These are phyloP conservation scores for Nomada lathburiana DNA, from an alignment of 2,888 invertebrate genomes.

Conservation along the genomic window DNA sequence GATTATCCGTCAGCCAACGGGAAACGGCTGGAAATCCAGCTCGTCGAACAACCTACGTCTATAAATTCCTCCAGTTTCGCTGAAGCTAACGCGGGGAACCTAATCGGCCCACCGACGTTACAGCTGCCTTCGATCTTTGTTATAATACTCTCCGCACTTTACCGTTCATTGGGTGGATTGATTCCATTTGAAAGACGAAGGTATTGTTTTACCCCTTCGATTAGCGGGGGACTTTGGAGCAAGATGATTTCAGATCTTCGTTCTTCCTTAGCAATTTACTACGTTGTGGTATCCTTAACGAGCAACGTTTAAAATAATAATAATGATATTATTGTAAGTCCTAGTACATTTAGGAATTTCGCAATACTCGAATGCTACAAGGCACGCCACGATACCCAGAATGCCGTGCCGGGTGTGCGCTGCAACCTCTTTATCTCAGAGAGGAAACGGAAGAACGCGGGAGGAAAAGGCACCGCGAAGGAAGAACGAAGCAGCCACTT, in stretches of 20 bases:
- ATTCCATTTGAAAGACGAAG: background rate
- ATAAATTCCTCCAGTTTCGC: slow-evolving; percentile 51
- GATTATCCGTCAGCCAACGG: slow-evolving; percentile 64
- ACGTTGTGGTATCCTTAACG: too few relatives aligned
- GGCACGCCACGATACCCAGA: too few relatives aligned
- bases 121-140: slow-evolving; percentile 15
- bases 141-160: background rate
- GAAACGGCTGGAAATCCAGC: slow-evolving; percentile 46
- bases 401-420: background rate
- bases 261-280: too few relatives aligned
- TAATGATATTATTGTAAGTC: too few relatives aligned
- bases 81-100: slow-evolving; percentile 47
- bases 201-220: background rate
- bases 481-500: slow-evolving; percentile 63
- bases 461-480: slow-evolving; percentile 47
- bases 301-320: too few relatives aligned
- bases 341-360: too few relatives aligned
- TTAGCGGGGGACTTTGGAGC: too few relatives aligned
- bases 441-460: slow-evolving; percentile 33
- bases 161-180: background rate
- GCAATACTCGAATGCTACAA: too few relatives aligned
- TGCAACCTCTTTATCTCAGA: slow-evolving; percentile 29
- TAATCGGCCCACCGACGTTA: slow-evolving; percentile 45
- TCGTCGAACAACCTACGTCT: slow-evolving; percentile 40
- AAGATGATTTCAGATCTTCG: too few relatives aligned